phyloP scores from a whole-genome alignment of 2,888 invertebrate genomes.

The Nomada fabriciana region DNA sequence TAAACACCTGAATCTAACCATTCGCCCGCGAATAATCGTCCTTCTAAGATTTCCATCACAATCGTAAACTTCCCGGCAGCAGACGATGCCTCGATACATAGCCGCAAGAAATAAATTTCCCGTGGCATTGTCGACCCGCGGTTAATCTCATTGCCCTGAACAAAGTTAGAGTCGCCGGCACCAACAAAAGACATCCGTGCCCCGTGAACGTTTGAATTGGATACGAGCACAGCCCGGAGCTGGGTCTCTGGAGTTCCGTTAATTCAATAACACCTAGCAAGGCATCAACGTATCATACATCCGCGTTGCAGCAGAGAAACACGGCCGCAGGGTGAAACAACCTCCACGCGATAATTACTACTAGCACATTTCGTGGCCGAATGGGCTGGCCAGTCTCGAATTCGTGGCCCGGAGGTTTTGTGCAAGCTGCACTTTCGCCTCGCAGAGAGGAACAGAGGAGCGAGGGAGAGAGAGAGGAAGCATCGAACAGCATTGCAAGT shows the following conservation, averaged over 20 bases:
- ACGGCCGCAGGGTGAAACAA: slow-evolving; percentile 27
- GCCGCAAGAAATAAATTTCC: slow-evolving; percentile 10
- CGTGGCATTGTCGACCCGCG: neutral
- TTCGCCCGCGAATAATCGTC: no score
- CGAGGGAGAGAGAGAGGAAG: neutral
- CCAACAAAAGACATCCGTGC: slow-evolving; percentile 11
- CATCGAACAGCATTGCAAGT: slow-evolving; percentile 48
- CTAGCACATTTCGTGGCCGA: slow-evolving; percentile 47
- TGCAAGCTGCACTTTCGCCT: slow-evolving; percentile 52
- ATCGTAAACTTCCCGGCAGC: neutral
- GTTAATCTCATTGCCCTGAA: neutral
- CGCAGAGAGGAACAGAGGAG: neutral
- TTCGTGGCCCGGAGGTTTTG: slow-evolving; percentile 60
- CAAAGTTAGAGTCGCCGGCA: neutral
- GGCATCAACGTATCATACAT: slow-evolving; percentile 1
- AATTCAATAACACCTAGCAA: slow-evolving; percentile 30
- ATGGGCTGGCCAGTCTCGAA: slow-evolving; percentile 49
- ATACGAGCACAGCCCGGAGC: neutral
- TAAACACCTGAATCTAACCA: no score
- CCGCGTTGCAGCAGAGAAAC: slow-evolving; percentile 5
- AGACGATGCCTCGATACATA: neutral
- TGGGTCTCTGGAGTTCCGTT: slow-evolving; percentile 1
- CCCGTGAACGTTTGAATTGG: neutral
- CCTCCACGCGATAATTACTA: slow-evolving; percentile 56
- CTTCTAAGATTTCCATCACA: neutral